These are phyloP conservation scores for Lacerta bilineata DNA, from an alignment of 2,797 vertebrate species.

Conservation along the genomic window DNA sequence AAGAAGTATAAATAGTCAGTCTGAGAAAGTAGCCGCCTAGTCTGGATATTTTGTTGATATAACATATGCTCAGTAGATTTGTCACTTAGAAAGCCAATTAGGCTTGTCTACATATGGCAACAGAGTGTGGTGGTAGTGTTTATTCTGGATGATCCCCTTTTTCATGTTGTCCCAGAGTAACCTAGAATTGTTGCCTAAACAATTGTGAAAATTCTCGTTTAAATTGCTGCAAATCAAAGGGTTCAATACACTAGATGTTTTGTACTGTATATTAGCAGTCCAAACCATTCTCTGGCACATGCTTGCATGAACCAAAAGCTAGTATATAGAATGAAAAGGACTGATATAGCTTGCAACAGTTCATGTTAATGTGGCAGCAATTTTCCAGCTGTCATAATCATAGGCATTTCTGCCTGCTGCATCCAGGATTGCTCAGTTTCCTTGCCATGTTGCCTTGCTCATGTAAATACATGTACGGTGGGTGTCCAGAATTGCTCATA, in stretches of 20 bases:
- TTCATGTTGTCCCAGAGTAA: background rate
- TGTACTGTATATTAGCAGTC: background rate
- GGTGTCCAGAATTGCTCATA: background rate
- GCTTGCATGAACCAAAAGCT: background rate
- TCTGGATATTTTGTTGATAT: background rate
- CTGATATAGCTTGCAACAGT: background rate
- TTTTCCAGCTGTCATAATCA: constrained; percentile 6
- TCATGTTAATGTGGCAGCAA: background rate
- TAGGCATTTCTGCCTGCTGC: background rate
- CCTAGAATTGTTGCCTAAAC: background rate
- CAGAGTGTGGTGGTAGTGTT: background rate
- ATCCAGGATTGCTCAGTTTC: background rate
- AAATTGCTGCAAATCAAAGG: background rate
- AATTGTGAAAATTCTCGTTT: background rate
- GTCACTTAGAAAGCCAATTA: background rate
- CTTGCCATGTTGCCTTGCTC: background rate
- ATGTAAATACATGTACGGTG: background rate
- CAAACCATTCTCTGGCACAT: background rate
- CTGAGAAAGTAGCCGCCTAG: background rate
- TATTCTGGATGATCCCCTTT: background rate
- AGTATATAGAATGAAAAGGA: constrained; percentile 3
- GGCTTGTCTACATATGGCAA: background rate
- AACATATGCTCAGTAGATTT: background rate
- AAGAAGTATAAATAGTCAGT: background rate
- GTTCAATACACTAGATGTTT: background rate